Conservation (phyloP, 1,140 invertebrate species). For the Tenebrio molitor region DNA sequence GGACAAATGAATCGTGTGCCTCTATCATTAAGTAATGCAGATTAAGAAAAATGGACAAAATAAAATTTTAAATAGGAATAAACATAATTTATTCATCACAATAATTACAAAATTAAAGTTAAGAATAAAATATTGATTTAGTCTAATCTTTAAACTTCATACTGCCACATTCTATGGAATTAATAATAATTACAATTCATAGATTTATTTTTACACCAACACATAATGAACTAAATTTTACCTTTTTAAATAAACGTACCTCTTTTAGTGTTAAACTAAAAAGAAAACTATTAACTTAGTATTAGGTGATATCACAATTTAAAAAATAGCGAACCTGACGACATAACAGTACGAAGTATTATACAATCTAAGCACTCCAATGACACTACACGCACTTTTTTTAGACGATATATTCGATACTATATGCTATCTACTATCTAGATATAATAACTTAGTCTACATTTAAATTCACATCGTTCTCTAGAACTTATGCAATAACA, state of each 20-base stretch:
- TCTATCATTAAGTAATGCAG: slow-evolving; percentile 37
- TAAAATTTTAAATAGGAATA: slow-evolving; percentile 49
- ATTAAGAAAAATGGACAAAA: slow-evolving; percentile 51
- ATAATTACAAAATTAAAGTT: slow-evolving; percentile 57
- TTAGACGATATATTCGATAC: slow-evolving; percentile 62
- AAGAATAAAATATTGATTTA: slow-evolving; percentile 55
- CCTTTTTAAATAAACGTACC: slow-evolving; percentile 5
- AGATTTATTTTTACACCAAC: slow-evolving; percentile 11
- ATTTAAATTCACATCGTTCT: slow-evolving; percentile 62
- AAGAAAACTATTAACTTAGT: slow-evolving; percentile 4
- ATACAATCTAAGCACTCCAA: slow-evolving; percentile 63
- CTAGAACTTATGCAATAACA: slow-evolving; percentile 44
- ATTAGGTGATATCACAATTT: slow-evolving; percentile 43
- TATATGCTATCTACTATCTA: slow-evolving; percentile 63
- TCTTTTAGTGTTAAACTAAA: slow-evolving; percentile 2
- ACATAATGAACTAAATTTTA: slow-evolving; percentile 17
- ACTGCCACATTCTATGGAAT: slow-evolving; percentile 48
- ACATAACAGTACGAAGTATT: slow-evolving; percentile 60
- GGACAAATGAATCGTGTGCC: slow-evolving; percentile 3
- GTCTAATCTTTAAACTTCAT: slow-evolving; percentile 55
- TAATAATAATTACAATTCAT: slow-evolving; percentile 8
- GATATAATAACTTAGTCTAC: slow-evolving; percentile 63
- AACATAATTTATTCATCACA: slow-evolving; percentile 61
- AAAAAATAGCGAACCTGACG: slow-evolving; percentile 37
- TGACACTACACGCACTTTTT: slow-evolving; percentile 64